These are phyloP conservation scores for Biston stratarius DNA, from an alignment of 2,888 invertebrate species.

Conservation along the genomic window DNA sequence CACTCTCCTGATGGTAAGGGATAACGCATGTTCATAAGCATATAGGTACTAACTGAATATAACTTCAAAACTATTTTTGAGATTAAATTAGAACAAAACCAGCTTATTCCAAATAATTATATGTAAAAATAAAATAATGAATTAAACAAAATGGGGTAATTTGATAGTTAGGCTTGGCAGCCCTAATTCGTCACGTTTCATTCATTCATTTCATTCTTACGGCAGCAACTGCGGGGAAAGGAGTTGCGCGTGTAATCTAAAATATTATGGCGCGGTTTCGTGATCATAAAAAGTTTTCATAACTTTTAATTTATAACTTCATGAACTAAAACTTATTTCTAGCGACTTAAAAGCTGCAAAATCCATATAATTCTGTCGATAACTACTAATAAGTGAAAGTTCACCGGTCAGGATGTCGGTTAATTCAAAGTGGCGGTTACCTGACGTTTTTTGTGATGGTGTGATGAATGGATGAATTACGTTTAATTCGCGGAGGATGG, in stretches of 20 bases:
- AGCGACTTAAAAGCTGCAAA: conserved; percentile 51
- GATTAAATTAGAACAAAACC: too few species aligned
- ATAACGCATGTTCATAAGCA: too few species aligned
- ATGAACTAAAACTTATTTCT: conserved; percentile 59
- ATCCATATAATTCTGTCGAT: conserved; percentile 54
- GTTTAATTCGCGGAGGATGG: conserved; percentile 81
- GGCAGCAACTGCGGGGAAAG: conserved; percentile 60
- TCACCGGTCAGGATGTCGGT: conserved; percentile 83
- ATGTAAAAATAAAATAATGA: too few species aligned
- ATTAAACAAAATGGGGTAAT: background rate
- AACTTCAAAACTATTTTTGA: too few species aligned
- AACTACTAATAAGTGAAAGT: conserved; percentile 70
- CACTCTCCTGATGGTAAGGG: too few species aligned
- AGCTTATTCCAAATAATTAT: too few species aligned
- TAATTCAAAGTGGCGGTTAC: conserved; percentile 86
- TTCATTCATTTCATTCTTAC: conserved; percentile 67
- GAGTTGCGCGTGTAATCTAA: conserved; percentile 44
- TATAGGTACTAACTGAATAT: too few species aligned
- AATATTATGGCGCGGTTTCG: conserved; percentile 80
- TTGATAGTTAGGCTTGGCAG: conserved; percentile 54
- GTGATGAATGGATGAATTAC: conserved; percentile 84
- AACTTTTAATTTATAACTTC: conserved; percentile 70
- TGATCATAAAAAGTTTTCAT: conserved; percentile 72
- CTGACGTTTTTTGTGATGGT: conserved; percentile 85
- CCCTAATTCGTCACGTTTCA: conserved; percentile 56